Evolutionary conservation across 2,113 vertebrate genomes (phyloP).

Genomic region (Mionectes macconnelli): DNA sequence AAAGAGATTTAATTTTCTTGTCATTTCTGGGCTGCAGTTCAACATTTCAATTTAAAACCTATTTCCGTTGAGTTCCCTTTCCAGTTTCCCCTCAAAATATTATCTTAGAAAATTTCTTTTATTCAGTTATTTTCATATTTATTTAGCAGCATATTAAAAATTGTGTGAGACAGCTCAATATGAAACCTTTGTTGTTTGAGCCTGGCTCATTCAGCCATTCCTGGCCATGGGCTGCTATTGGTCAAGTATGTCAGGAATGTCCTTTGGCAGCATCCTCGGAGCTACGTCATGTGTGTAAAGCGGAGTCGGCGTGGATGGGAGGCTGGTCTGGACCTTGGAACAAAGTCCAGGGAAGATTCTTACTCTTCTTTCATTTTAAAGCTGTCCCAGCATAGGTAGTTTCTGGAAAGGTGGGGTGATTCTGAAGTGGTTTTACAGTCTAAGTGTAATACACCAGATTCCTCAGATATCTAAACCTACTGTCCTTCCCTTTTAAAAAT

Average conservation of each 20-base stretch:
- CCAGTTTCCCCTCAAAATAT: constrained; percentile 62
- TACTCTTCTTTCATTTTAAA: neutral
- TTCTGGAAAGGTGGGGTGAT: neutral
- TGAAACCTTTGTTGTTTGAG: constrained; percentile 41
- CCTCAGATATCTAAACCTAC: neutral
- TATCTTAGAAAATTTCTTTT: constrained; percentile 47
- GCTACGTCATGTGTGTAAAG: neutral
- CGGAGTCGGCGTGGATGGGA: neutral
- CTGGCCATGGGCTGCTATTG: constrained; percentile 9
- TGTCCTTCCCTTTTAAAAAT: neutral
- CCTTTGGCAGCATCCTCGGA: constrained; percentile 5
- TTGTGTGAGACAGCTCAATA: constrained; percentile 7
- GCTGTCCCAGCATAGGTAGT: neutral
- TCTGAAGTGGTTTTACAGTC: neutral
- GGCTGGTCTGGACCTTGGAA: neutral
- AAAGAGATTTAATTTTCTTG: constrained; percentile 54
- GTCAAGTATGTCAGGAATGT: constrained; percentile 59
- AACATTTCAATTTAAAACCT: constrained; percentile 62
- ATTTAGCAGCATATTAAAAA: constrained; percentile 43
- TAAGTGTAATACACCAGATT: neutral
- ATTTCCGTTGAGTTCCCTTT: constrained; percentile 49
- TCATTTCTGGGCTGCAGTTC: constrained; percentile 68
- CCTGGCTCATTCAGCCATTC: constrained; percentile 1
- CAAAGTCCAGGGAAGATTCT: neutral
- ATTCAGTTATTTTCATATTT: constrained; percentile 19